phyloP scores from a whole-genome alignment of 2,113 vertebrate genomes.

The Chloebia gouldiae region DNA sequence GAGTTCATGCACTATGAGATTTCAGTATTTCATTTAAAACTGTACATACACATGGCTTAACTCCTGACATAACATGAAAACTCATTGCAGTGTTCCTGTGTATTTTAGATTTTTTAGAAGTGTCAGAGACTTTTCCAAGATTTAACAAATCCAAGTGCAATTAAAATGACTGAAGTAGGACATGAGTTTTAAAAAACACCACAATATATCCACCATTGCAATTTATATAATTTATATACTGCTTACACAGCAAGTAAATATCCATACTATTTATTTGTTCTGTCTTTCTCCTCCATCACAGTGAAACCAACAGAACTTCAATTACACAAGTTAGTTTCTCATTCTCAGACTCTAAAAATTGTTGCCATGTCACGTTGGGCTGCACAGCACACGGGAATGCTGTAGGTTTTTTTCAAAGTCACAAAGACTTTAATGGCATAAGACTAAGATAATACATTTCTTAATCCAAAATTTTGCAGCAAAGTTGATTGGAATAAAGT shows the following conservation, averaged over 20 bases:
- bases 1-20: not conserved
- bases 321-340: not conserved
- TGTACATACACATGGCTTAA: not conserved
- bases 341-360: not conserved
- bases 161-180: not conserved
- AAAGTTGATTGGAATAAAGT: not conserved
- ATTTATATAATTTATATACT: not conserved
- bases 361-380: not conserved
- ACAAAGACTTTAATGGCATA: not conserved
- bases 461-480: not conserved
- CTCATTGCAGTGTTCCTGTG: not conserved
- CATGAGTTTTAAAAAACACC: not conserved
- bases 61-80: not conserved
- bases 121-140: not conserved
- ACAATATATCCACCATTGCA: fast-evolving
- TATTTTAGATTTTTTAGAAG: not conserved
- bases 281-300: not conserved
- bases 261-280: not conserved
- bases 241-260: not conserved
- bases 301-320: not conserved
- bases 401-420: not conserved
- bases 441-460: not conserved
- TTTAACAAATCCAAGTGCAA: not conserved
- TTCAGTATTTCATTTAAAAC: not conserved
- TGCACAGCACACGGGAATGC: fast-evolving